Base-by-base conservation (phyloP, 2,113 vertebrate species). In the Microtus richardsoni region DNA sequence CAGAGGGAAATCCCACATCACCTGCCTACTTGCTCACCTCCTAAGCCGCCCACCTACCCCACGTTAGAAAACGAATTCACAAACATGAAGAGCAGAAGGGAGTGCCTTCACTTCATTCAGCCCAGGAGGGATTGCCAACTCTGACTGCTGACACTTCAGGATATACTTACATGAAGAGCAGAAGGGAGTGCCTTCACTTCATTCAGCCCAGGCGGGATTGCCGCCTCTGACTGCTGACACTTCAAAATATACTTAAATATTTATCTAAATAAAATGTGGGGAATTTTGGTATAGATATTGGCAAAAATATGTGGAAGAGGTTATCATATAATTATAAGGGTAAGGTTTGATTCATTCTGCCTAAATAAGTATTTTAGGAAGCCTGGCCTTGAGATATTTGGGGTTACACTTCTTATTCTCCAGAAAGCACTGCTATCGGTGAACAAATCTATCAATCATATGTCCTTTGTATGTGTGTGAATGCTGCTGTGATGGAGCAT, bases 161-260 rank as follows among this genome's bases (percentile, higher is more conserved):
- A n/a, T n/a, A n/a, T n/a, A n/a, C n/a, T n/a, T n/a, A 41, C 70
- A 30, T 22, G 8, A 89, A 5, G 22, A 94, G 3, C 22, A 73
- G 19, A 58, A 82, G 24, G 52, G 88, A 87, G 47, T 2, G 19
- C 17, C 17, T 89, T 86, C 12, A 52, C 39, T 73, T 91, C 26
- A 33, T 62, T 17, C 21, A 16, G 0, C 19, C 73, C 62, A 10
- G 4, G 13, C 82, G 66, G 39, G 4, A 2, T 73, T 77, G 60
- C 68, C 94, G 83, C 28, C 36, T 89, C 7, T 58, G 77, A 70
- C 70, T 78, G 19, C 79, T 71, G 21, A 62, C 58, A 11, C 13
- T 93, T 93, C 54, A 95, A 75, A 89, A 75, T 92, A 26, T 24
- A n/a, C 28, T 79, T 89, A 64, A 26, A 70, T 75, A 64, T 88